phyloP scores from a whole-genome alignment of 2,888 invertebrate genomes.

The Hetaerina titia region DNA sequence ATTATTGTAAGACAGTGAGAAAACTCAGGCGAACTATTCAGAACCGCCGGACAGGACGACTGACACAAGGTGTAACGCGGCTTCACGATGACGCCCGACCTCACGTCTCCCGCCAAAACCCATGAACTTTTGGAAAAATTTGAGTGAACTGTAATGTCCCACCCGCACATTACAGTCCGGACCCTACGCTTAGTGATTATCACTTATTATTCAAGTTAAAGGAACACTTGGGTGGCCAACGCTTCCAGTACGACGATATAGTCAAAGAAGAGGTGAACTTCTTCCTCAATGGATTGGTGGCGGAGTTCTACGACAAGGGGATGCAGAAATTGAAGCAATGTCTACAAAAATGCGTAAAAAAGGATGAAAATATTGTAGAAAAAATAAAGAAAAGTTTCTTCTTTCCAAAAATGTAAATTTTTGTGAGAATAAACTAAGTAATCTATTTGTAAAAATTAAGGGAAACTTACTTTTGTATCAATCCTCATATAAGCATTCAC shows the following conservation, averaged over 20 bases:
- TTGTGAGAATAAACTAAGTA: no score
- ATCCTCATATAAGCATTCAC: no score
- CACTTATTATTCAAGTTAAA: conserved; percentile 18
- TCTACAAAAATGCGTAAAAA: not conserved
- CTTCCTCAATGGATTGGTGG: conserved; percentile 44
- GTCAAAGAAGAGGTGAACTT: conserved; percentile 39
- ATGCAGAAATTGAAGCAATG: not conserved
- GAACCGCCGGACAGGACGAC: not conserved
- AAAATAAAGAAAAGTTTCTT: no score
- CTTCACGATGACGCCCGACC: no score
- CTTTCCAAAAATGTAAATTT: no score
- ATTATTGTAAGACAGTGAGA: not conserved
- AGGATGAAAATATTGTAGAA: no score
- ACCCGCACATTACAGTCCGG: not conserved
- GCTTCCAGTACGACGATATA: conserved; percentile 30
- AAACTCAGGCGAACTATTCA: not conserved
- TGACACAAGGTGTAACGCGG: not conserved
- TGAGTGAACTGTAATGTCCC: not conserved
- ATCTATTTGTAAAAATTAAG: no score
- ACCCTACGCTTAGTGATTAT: not conserved
- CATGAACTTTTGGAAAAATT: not conserved
- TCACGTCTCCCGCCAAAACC: no score
- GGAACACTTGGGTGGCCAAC: conserved; percentile 44
- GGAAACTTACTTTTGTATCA: no score
- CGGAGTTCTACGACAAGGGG: not conserved